Conservation (phyloP, 2,797 vertebrate species). For the Taeniopygia guttata region DNA sequence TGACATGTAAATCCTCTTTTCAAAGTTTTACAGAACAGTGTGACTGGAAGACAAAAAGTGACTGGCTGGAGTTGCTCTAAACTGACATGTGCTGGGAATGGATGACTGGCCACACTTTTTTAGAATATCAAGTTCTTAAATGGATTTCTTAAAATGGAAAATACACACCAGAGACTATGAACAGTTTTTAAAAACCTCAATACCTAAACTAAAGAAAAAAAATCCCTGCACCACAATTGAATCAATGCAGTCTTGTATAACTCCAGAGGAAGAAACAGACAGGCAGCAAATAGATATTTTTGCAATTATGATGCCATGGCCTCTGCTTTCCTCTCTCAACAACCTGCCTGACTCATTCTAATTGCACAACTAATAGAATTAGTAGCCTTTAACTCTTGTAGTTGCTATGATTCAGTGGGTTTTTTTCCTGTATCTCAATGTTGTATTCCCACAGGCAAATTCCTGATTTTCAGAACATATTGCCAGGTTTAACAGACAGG, state of each 20-base stretch:
- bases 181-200: neutral
- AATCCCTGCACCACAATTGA: accelerated
- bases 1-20: neutral
- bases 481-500: neutral
- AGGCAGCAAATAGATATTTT: neutral
- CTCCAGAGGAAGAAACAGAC: neutral
- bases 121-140: neutral
- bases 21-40: neutral
- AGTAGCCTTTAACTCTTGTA: neutral
- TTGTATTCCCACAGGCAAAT: neutral
- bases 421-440: neutral
- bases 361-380: neutral
- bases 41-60: neutral
- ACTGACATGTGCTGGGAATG: neutral
- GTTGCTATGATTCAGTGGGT: neutral
- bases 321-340: neutral
- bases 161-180: neutral
- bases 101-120: neutral
- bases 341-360: neutral
- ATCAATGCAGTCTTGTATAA: neutral
- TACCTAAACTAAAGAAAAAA: neutral
- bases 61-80: neutral
- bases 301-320: neutral
- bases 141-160: neutral
- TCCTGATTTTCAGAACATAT: neutral